Base-by-base conservation (phyloP, 2,113 vertebrate genomes). In the Pyrgilauda ruficollis region DNA sequence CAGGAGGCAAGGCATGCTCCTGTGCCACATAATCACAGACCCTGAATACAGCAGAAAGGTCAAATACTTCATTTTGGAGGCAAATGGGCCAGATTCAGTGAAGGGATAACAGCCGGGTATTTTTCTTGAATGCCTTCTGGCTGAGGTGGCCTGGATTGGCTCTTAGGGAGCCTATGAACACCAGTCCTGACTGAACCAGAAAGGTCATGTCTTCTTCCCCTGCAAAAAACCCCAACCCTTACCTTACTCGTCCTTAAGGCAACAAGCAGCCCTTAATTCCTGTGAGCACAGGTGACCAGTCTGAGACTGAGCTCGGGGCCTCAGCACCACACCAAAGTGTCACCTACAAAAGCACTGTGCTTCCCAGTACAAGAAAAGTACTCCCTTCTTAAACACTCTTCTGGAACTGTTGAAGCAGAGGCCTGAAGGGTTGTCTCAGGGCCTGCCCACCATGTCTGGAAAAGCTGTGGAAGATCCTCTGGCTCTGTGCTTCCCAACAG, bases 111-210 rank as follows among this genome's bases (percentile, higher is more conserved):
- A 82, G 44, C 52, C 6, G 83, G 69, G 2, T 67, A 75, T n/a
- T 90, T 93, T 79, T 85, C 78, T 69, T 39, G 69, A 89, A 87
- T 50, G 62, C 59, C 50, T 92, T 86, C 87, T 95, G 87, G 94
- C 84, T 95, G 93, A 93, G 30, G 41, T 20, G 58, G 87, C 56
- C 87, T 78, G 78, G 76, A 81, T 46, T 67, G 64, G 66, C 88
- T 93, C 91, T 92, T 70, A 73, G 30, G 90, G 79, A 95, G 83
- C 90, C 90, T 73, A 86, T 17, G 44, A 95, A 76, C 47, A 94
- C 92, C 69, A 92, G 73, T 77, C 62, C 89, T 94, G 80, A 87
- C 73, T 90, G 90, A 92, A 81, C 49, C 83, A 93, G 69, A 84
- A 87, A 72, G 64, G 46, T 70, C 55, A 91, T 47, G 59, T 64